phyloP scores from a whole-genome alignment of 64 coral and sea anemone species.

The Montipora foliosa region DNA sequence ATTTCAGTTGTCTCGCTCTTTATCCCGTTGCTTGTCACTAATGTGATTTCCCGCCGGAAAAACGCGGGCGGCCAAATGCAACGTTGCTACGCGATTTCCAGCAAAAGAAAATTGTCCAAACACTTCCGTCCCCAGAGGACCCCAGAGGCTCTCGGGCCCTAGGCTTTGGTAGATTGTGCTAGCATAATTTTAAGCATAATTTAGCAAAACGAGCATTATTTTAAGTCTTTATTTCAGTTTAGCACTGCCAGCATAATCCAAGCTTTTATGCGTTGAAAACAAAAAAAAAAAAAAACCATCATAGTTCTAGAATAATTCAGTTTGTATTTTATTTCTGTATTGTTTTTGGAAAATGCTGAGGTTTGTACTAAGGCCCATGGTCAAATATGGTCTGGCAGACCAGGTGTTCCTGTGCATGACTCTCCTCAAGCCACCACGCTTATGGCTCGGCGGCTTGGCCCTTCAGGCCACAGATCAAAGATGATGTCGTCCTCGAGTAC shows the following conservation, averaged over 20 bases:
- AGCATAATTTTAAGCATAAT: constrained; percentile 78
- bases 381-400: constrained; percentile 75
- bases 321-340: constrained; percentile 48
- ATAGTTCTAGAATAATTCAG: no score
- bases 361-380: constrained; percentile 72
- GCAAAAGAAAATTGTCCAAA: no score
- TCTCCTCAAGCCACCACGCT: constrained; percentile 36
- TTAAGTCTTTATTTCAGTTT: constrained; percentile 45
- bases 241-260: constrained; percentile 51
- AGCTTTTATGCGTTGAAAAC: constrained; percentile 46
- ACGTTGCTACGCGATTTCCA: no score
- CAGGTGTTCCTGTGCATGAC: neutral
- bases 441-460: constrained; percentile 81
- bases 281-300: neutral
- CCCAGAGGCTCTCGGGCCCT: no score
- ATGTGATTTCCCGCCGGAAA: no score
- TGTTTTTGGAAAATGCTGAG: constrained; percentile 79
- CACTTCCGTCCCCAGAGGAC: no score
- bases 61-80: no score
- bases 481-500: constrained; percentile 79
- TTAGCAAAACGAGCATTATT: constrained; percentile 63
- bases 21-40: no score
- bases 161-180: constrained; percentile 82
- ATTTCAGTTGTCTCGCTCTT: no score
- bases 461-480: constrained; percentile 80